Evolutionary conservation across 2,888 invertebrate genomes (phyloP), one percentile per base, ranked within the genome.

Genomic region (Andrena trimmerana): DNA sequence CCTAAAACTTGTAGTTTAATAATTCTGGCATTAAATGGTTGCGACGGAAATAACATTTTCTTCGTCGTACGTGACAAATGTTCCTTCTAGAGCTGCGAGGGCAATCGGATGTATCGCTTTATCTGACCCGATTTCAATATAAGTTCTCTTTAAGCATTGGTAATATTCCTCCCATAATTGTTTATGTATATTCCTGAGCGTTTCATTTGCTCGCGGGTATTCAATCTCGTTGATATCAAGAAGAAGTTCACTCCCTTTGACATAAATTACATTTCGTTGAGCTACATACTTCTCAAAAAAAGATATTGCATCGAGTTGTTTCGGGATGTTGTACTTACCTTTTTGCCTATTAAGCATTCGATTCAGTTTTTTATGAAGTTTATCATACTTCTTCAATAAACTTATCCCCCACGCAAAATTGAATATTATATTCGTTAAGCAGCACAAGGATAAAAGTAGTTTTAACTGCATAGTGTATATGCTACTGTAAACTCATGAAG

Each of bases 91-190:
- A 6, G 90, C 93, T 84, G 92, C 89, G 2, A 94, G 59, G 0
- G 93, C 91, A n/a, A 92, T 90, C 72, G 94, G 95, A 87, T 87
- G 94, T 29, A 89, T 91, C 59, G 90, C 93, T 78, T 91, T 93
- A 70, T 94, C 92, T 0, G 89, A 48, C 7, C 94, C 94, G 66
- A 95, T 83, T 63, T 87, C 90, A 1, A 89, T 87, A 59, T 94
- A 90, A 89, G 93, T 93, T 16, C 90, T 89, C 24, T 92, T 89
- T 36, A 95, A 91, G 88, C 96, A 96, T 3, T 93, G 83, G 89
- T 96, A 96, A 91, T 96, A 96, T 13, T 94, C 92, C 0, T 94
- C 88, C 96, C 96, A 96, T 69, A 94, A 93, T 62, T 93, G 90
- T 76, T 89, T 89, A 73, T 95, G 93, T 60, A 94, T 91, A 66